Percentiles rank a stretch among this genome's conserved stretches.
phyloP scores from a whole-genome alignment of 2,113 vertebrate genomes.

The Aramus guarauna region DNA sequence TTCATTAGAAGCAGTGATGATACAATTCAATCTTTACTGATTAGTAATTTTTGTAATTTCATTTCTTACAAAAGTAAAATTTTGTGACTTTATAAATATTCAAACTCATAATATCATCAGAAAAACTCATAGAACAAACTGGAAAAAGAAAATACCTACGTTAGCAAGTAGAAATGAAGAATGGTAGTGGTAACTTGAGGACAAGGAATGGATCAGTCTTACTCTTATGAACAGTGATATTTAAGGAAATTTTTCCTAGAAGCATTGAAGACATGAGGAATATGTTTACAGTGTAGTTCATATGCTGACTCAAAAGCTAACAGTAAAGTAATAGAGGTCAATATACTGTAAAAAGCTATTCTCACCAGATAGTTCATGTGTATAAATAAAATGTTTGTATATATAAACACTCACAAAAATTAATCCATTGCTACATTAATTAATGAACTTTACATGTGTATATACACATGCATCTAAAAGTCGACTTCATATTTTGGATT shows the following conservation, averaged over 20 bases:
- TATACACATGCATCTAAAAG: background rate
- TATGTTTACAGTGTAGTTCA: background rate
- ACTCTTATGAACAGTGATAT: background rate
- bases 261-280: background rate
- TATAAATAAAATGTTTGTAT: background rate
- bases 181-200: background rate
- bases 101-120: background rate
- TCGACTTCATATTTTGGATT: background rate
- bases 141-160: background rate
- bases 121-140: background rate
- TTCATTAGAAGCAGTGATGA: background rate
- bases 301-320: background rate
- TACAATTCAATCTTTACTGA: background rate
- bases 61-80: background rate
- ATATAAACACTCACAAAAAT: background rate
- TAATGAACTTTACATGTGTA: background rate
- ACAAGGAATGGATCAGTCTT: background rate
- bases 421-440: background rate
- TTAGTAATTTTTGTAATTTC: background rate
- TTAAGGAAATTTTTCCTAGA: background rate
- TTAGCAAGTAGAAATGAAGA: background rate
- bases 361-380: fast-evolving
- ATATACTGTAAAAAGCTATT: background rate
- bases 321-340: background rate
- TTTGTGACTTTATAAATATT: background rate